Evolutionary conservation across 2,888 invertebrate species (phyloP).

Genomic region (Auanema freiburgensis): DNA sequence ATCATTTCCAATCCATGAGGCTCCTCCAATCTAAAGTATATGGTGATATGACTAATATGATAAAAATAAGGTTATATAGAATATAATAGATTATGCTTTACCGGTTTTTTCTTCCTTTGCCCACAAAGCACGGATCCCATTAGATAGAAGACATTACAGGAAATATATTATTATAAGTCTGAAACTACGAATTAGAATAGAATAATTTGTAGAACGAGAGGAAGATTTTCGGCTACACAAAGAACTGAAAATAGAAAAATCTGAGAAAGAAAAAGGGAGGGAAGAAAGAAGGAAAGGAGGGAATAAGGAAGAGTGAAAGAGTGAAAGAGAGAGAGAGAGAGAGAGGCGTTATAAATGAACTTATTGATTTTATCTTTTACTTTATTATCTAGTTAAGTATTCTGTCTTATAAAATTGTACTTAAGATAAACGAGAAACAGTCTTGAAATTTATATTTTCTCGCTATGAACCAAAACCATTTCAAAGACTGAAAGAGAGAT

Average conservation of each 20-base stretch:
- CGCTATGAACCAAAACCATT: no score
- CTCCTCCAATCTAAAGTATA: slow-evolving; percentile 44
- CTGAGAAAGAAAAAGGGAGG: no score
- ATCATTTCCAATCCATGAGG: slow-evolving; percentile 60
- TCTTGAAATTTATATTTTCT: no score
- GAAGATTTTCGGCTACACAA: neutral
- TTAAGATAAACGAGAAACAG: no score
- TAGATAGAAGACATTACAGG: neutral
- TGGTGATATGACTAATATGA: neutral
- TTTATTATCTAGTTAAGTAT: no score
- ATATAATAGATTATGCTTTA: slow-evolving; percentile 22
- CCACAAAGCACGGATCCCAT: slow-evolving; percentile 61
- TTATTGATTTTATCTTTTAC: neutral
- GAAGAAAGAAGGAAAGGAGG: no score
- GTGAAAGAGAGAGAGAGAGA: neutral
- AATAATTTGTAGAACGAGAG: neutral
- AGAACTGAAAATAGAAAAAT: neutral
- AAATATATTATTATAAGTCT: neutral
- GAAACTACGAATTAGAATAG: neutral
- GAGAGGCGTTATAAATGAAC: neutral
- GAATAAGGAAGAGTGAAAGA: no score
- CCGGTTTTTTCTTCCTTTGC: slow-evolving; percentile 50
- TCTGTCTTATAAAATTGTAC: no score
- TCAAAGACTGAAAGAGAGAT: no score
- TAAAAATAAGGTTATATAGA: neutral